phyloP scores from a whole-genome alignment of 2,113 vertebrate species.

The Hoplias malabaricus region DNA sequence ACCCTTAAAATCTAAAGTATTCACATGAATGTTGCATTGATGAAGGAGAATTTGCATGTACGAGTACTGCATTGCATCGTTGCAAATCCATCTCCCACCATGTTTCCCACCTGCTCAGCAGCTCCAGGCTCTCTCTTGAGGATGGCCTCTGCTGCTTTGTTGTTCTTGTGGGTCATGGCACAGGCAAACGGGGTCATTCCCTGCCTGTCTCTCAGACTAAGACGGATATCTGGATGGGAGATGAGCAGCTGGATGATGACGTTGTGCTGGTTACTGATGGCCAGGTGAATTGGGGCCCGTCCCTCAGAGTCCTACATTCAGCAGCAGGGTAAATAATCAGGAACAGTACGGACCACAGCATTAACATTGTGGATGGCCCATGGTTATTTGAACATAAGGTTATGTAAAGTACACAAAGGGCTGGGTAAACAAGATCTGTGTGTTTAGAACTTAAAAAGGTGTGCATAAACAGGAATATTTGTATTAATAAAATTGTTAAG shows the following conservation, averaged over 20 bases:
- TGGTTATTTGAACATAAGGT: too few relatives aligned
- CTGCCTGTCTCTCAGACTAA: slow-evolving; percentile 90
- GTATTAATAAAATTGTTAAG: too few relatives aligned
- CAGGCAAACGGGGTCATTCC: slow-evolving; percentile 97
- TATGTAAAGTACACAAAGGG: too few relatives aligned
- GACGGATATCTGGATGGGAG: slow-evolving; percentile 90
- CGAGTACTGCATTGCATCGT: too few relatives aligned
- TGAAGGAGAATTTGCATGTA: too few relatives aligned
- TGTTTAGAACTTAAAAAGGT: too few relatives aligned
- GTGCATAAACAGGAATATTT: too few relatives aligned
- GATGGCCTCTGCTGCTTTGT: slow-evolving; percentile 95
- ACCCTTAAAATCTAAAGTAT: too few relatives aligned
- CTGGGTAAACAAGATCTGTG: too few relatives aligned
- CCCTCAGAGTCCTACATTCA: slow-evolving; percentile 88
- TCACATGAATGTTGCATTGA: too few relatives aligned
- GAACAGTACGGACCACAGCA: background rate
- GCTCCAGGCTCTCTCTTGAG: slow-evolving; percentile 93
- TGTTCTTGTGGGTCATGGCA: slow-evolving; percentile 97
- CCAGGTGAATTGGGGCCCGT: slow-evolving; percentile 90
- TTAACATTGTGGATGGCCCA: too few relatives aligned
- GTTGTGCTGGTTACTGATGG: slow-evolving; percentile 92
- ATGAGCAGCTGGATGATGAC: slow-evolving; percentile 96
- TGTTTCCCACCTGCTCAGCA: slow-evolving; percentile 83
- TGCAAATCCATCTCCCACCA: background rate
- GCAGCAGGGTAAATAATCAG: background rate